Base-by-base conservation (phyloP, 2,888 invertebrate species). In the Dioctria linearis region DNA sequence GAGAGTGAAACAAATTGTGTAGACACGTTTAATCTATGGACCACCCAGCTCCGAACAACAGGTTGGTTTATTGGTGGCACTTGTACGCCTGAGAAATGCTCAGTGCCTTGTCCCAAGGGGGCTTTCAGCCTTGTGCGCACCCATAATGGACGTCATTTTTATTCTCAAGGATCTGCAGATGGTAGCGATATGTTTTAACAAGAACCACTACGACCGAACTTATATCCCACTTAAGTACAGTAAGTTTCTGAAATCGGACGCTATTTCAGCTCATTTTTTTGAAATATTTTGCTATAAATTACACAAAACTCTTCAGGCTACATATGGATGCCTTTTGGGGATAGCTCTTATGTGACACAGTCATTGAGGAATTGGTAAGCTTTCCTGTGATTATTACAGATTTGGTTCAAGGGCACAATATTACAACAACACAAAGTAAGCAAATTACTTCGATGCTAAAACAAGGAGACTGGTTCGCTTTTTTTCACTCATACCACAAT, bases 1-100 rank as follows among this genome's bases (percentile, higher is more conserved):
- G 66, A 78, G 42, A 78, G 51, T 66, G 78, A 66, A 78, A 66
- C 78, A 78, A 78, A 66, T 78, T 78, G 78, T 78, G 78, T 78
- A 78, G 78, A 78, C 78, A 78, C 66, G 63, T 67, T 78, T 78
- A 78, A 66, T 66, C 66, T 78, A 78, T 78, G 66, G 66, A 57
- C 78, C 78, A 66, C 66, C 78, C 78, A 54, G 40, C 66, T 67
- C 54, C 9, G 43, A 67, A 78, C 78, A 78, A 78, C 78, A 78
- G 78, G 78, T 78, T 78, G 78, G 78, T 66, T 78, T 78, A 78
- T 78, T 78, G 66, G 51, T 51, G 51, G 78, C 78, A 78, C 66
- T 78, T 78, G 66, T 65, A 78, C 78, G 66, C 51, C 65, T 37
- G 54, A 13, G 66, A 51, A 78, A 65, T 51, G 51, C 8, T 78